Evolutionary conservation across 2,113 vertebrate genomes (phyloP).

Genomic region (Poecile atricapillus): DNA sequence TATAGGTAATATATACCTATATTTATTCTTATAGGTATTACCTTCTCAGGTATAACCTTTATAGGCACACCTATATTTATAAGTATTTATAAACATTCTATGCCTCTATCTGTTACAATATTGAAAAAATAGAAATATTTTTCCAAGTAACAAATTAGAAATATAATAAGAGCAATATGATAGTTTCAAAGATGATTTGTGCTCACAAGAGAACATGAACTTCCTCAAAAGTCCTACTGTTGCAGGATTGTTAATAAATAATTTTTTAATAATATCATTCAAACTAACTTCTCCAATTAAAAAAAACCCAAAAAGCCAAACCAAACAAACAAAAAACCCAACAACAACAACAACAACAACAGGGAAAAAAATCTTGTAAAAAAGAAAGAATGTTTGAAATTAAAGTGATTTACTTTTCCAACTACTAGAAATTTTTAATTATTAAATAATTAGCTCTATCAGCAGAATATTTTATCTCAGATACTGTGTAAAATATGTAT

Average conservation of each 20-base stretch:
- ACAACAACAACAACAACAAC: neutral
- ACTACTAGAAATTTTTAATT: neutral
- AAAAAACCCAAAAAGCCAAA: neutral
- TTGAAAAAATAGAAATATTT: neutral
- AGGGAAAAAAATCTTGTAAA: neutral
- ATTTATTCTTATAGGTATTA: neutral
- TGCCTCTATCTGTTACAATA: neutral
- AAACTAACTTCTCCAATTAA: neutral
- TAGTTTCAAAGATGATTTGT: neutral
- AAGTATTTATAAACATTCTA: neutral
- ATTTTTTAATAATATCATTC: neutral
- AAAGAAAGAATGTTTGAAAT: neutral
- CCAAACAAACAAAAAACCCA: fast-evolving
- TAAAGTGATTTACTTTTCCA: neutral
- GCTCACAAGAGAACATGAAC: neutral
- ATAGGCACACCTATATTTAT: neutral
- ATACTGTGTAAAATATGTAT: neutral
- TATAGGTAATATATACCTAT: neutral
- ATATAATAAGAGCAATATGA: neutral
- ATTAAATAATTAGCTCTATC: neutral
- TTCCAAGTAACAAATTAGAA: neutral
- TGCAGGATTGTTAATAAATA: neutral
- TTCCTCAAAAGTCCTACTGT: neutral
- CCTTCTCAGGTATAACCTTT: neutral
- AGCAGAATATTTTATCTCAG: neutral